Base-by-base conservation (phyloP, 2,113 vertebrate genomes). In the Tyto alba region DNA sequence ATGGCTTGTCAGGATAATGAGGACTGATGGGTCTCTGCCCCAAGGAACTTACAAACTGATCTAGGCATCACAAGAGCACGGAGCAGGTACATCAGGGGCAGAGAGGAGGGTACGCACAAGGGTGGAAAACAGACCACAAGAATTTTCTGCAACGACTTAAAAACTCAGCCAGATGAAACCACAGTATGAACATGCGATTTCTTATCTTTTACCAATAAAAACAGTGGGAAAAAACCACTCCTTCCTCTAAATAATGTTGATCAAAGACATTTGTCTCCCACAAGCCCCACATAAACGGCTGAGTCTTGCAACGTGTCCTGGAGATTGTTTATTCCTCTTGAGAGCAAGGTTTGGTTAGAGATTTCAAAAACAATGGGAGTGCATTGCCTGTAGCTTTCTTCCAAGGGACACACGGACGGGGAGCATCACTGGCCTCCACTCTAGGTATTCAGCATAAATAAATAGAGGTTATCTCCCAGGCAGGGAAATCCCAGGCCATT, bases 401-500 rank as follows among this genome's bases (percentile, higher is more conserved):
- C 92, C 47, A 23, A 52, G 57, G 52, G 82, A 26, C 47, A 4
- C 7, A 2, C 10, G 52, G 40, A 7, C 3, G 0, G 34, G 47
- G 47, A 67, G 57, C 80, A 75, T 3, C 77, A 4, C 55, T 26
- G 85, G 38, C 75, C 75, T 34, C 62, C 32, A 6, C 90, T 63
- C 43, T 4, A 27, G 88, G 80, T 67, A 23, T 2, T 38, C 34
- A 71, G 94, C 76, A 41, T 45, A 45, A 80, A 75, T 60, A 72
- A 64, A 64, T 59, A 64, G 73, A 68, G 89, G 84, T 89, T 89
- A 66, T 87, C 76, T 96, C 84, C 71, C 66, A 79, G 69, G 88
- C 94, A 95, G 77, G 95, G 90, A 95, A 96, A 92, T 95, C 95
- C 95, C 89, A 92, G 84, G 91, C 69, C 84, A 63, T 89, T 82